Conservation (phyloP, 2,888 invertebrate species). For the Furcula furcula region DNA sequence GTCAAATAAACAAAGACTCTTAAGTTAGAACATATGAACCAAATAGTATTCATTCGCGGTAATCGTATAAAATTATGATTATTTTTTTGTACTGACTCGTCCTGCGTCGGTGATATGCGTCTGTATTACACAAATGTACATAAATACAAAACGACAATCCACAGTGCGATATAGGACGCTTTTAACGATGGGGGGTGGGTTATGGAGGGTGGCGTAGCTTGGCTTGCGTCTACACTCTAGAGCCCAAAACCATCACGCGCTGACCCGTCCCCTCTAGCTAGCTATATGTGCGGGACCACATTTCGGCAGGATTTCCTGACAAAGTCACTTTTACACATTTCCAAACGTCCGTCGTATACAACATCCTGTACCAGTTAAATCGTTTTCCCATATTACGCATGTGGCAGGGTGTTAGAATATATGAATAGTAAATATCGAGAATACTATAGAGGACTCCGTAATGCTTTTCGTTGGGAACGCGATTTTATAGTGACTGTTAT, state of each 20-base stretch:
- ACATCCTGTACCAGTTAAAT: conserved; percentile 1
- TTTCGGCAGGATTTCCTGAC: conserved; percentile 24
- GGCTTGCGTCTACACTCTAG: conserved; percentile 1
- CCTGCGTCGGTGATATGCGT: too few species aligned
- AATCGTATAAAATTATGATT: too few species aligned
- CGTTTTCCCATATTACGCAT: not conserved
- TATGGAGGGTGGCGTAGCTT: conserved; percentile 4
- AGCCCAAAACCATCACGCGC: conserved; percentile 12
- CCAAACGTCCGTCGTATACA: conserved; percentile 6
- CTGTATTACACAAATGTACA: conserved; percentile 12
- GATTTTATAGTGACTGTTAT: too few species aligned
- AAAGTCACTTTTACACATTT: conserved; percentile 12
- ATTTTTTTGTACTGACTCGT: too few species aligned
- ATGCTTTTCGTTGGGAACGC: not conserved
- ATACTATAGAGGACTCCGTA: not conserved
- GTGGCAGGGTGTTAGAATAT: not conserved
- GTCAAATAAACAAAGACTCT: too few species aligned
- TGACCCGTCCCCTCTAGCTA: conserved; percentile 15
- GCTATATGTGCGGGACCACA: conserved; percentile 30
- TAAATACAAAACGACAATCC: conserved; percentile 18
- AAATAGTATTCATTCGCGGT: too few species aligned
- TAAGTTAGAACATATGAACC: too few species aligned
- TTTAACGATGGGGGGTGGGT: conserved; percentile 8
- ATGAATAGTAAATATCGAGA: not conserved
- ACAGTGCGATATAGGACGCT: conserved; percentile 12